A percentile compares a stretch with the other conserved stretches of the same genome.
Evolutionary conservation across 2,113 vertebrate species (phyloP).

Genomic region (Actenoides hombroni): DNA sequence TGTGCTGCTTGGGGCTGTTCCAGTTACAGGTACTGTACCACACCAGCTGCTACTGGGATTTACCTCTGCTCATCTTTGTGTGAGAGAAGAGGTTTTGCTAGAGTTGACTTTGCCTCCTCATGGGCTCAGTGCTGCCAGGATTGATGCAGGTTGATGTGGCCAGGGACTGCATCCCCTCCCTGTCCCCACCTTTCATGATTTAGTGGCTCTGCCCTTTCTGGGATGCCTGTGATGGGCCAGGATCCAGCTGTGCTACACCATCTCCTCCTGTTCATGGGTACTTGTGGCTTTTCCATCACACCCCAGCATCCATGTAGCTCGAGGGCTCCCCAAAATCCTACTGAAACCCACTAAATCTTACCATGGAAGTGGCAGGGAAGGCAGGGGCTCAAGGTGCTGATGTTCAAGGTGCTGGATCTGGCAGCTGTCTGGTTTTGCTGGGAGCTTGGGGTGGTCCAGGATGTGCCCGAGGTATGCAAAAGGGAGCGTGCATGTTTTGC

Average conservation of each 20-base stretch:
- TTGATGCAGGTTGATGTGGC: neutral
- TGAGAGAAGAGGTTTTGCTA: neutral
- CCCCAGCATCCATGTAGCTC: rapidly evolving
- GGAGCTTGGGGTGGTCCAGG: neutral
- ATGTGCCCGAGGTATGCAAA: neutral
- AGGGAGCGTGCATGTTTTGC: neutral
- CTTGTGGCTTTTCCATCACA: neutral
- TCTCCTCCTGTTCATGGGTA: neutral
- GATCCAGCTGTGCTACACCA: rapidly evolving
- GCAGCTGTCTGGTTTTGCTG: rapidly evolving
- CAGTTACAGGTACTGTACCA: conserved; percentile 76
- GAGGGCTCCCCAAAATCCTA: neutral
- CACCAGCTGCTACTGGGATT: conserved; percentile 18
- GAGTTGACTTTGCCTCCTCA: rapidly evolving
- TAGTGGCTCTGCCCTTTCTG: neutral
- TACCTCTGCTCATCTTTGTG: rapidly evolving
- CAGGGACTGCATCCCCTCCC: neutral
- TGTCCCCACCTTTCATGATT: neutral
- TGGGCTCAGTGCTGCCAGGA: neutral
- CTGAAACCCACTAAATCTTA: neutral
- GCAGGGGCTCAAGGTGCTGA: rapidly evolving
- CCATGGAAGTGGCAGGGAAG: neutral
- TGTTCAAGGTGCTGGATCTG: neutral
- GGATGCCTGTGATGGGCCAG: neutral
- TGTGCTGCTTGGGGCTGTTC: conserved; percentile 25